Evolutionary conservation across 2,113 vertebrate species (phyloP).

Genomic region (Ammodramus savannarum): DNA sequence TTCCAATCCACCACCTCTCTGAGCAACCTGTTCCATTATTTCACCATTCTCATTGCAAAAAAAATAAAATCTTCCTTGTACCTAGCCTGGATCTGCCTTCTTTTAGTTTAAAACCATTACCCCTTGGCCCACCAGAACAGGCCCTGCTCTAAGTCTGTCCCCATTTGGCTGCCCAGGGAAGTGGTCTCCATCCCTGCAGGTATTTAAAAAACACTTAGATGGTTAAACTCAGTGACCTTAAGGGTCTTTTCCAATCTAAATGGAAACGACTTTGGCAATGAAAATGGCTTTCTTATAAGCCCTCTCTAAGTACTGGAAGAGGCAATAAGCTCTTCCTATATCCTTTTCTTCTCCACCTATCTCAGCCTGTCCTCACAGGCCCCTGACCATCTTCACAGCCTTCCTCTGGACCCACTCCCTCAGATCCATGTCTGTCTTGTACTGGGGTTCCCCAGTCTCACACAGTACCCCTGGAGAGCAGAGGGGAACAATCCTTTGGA

Average conservation of each 20-base stretch:
- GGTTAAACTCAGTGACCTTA: background rate
- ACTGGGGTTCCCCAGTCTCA: fast-evolving
- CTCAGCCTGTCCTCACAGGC: background rate
- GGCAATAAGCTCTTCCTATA: fast-evolving
- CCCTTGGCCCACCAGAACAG: background rate
- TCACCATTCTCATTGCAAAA: background rate
- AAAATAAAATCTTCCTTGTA: background rate
- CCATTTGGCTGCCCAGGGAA: background rate
- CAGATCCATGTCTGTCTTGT: background rate
- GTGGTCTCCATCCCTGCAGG: background rate
- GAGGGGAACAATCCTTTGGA: background rate
- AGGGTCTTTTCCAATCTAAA: background rate
- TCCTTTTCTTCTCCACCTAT: background rate
- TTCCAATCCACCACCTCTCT: background rate
- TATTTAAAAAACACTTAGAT: background rate
- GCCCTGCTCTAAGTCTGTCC: background rate
- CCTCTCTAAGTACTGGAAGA: background rate
- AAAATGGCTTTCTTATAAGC: background rate
- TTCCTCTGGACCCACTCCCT: background rate
- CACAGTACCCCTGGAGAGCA: fast-evolving
- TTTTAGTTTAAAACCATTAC: background rate
- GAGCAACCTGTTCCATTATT: background rate
- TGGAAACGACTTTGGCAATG: no score
- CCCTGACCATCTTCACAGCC: fast-evolving
- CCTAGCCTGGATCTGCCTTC: background rate